phyloP scores from a whole-genome alignment of 2,797 vertebrate genomes.

The Pygocentrus nattereri region DNA sequence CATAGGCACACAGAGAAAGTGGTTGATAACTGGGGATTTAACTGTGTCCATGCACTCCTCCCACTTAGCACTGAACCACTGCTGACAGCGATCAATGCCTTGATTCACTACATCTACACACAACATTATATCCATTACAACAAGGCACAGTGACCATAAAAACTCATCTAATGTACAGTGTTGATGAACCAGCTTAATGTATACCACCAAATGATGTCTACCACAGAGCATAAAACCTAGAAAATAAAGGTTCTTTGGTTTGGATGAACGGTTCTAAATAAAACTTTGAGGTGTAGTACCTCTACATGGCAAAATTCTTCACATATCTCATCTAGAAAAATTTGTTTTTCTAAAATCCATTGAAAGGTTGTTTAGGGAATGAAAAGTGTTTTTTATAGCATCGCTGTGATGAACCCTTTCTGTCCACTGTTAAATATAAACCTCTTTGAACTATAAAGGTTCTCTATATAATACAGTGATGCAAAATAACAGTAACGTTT shows the following conservation, averaged over 20 bases:
- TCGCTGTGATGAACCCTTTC: no score
- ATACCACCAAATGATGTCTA: not conserved
- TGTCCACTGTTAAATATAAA: no score
- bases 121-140: conserved; percentile 38
- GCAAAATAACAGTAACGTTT: conserved; percentile 1
- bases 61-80: conserved; percentile 81
- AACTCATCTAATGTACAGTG: not conserved
- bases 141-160: not conserved
- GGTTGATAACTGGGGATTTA: conserved; percentile 78
- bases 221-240: no score
- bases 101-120: conserved; percentile 78
- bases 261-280: no score
- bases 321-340: no score
- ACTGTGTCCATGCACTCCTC: conserved; percentile 72
- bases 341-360: no score
- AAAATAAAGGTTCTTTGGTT: no score
- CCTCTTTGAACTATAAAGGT: not conserved
- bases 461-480: not conserved
- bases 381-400: no score
- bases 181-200: not conserved
- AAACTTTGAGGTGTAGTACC: no score
- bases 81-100: conserved; percentile 77
- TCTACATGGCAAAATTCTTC: no score
- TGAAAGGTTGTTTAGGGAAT: no score
- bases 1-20: conserved; percentile 89